Evolutionary conservation across 2,113 vertebrate species (phyloP).

Genomic region (Perccottus glenii): DNA sequence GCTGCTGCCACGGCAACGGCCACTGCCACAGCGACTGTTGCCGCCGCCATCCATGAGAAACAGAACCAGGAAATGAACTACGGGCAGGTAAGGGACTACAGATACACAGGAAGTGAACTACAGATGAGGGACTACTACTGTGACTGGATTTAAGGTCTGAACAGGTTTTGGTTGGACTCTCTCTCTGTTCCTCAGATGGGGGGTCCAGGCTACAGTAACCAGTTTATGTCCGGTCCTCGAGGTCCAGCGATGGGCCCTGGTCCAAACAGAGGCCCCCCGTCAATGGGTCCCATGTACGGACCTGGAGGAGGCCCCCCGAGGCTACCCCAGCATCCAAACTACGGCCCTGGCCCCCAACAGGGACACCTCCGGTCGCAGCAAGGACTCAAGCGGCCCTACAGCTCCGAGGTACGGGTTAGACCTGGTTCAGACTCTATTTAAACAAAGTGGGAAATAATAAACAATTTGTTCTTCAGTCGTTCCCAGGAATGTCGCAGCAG

Average conservation of each 20-base stretch:
- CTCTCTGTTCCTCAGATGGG: slow-evolving; percentile 79
- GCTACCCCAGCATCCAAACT: slow-evolving; percentile 83
- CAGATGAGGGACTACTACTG: too few relatives aligned
- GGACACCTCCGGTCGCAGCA: slow-evolving; percentile 80
- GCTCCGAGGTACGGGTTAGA: slow-evolving; percentile 76
- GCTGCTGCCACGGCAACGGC: slow-evolving; percentile 89
- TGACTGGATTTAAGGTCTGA: neutral
- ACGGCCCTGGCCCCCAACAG: slow-evolving; percentile 79
- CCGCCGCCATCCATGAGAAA: slow-evolving; percentile 91
- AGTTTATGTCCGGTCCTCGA: slow-evolving; percentile 85
- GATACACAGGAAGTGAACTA: too few relatives aligned
- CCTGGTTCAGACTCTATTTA: neutral
- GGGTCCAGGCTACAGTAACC: slow-evolving; percentile 81
- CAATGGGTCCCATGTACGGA: slow-evolving; percentile 80
- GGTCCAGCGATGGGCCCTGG: slow-evolving; percentile 82
- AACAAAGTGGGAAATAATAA: too few relatives aligned
- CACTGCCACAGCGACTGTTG: slow-evolving; percentile 89
- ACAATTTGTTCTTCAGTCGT: slow-evolving; percentile 19
- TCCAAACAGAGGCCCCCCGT: slow-evolving; percentile 64
- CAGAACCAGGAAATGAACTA: slow-evolving; percentile 93
- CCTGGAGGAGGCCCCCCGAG: slow-evolving; percentile 78
- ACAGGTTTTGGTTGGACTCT: neutral
- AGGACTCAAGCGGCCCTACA: slow-evolving; percentile 86
- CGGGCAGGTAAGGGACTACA: slow-evolving; percentile 77
- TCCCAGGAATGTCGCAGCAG: slow-evolving; percentile 68